Evolutionary conservation across 2,888 invertebrate species (phyloP).

Genomic region (Subacronicta megacephala): DNA sequence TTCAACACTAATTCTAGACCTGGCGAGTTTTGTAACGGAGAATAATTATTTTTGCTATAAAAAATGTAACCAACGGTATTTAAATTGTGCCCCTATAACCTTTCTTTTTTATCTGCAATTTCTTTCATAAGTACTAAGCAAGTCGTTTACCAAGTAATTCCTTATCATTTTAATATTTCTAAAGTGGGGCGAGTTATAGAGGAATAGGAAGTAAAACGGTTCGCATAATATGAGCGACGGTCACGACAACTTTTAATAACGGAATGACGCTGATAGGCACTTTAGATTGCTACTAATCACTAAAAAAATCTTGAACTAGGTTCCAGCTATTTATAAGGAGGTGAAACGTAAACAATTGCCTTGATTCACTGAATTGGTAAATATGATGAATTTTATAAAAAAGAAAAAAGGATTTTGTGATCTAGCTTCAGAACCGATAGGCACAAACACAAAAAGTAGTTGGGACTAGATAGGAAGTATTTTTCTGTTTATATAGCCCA

Average conservation of each 20-base stretch:
- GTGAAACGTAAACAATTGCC: constrained; percentile 6
- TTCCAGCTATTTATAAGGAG: constrained; percentile 20
- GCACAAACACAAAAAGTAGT: no score
- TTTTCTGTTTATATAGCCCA: no score
- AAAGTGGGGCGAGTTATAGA: constrained; percentile 52
- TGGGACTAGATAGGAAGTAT: no score
- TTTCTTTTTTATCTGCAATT: constrained; percentile 34
- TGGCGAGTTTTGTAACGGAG: constrained; percentile 13
- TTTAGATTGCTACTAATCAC: constrained; percentile 45
- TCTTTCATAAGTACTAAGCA: constrained; percentile 26
- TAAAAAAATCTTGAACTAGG: constrained; percentile 38
- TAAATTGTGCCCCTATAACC: constrained; percentile 12
- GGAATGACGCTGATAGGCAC: constrained; percentile 45
- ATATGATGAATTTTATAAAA: background rate
- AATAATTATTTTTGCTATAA: constrained; percentile 24
- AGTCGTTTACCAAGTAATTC: constrained; percentile 41
- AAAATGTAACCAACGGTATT: constrained; percentile 22
- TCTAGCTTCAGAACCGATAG: no score
- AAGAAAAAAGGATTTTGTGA: no score
- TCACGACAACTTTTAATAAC: constrained; percentile 65
- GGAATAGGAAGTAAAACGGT: constrained; percentile 58
- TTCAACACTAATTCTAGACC: constrained; percentile 27
- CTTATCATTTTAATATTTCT: constrained; percentile 55
- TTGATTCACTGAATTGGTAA: constrained; percentile 15
- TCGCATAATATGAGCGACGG: constrained; percentile 58